phyloP scores from a whole-genome alignment of 2,797 vertebrate genomes.

The Corythornis leucogaster region DNA sequence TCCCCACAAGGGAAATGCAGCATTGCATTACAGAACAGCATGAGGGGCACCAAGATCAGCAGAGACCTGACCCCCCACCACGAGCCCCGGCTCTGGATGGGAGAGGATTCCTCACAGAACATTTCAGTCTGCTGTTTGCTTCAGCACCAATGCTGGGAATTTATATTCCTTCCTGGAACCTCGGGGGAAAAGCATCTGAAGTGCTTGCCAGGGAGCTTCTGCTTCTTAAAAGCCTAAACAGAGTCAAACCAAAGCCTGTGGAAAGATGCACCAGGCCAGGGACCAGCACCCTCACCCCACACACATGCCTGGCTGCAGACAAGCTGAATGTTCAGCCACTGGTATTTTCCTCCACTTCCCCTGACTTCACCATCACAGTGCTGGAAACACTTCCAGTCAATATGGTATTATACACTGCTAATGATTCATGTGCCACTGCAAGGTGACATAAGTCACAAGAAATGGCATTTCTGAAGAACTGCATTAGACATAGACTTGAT shows the following conservation, averaged over 20 bases:
- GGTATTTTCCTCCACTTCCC: background rate
- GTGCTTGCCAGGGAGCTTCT: background rate
- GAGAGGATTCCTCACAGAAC: background rate
- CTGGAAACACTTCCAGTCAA: background rate
- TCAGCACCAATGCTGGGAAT: accelerated
- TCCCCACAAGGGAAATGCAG: background rate
- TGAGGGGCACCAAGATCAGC: background rate
- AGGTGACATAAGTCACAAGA: background rate
- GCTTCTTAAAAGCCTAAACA: background rate
- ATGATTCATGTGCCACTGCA: background rate
- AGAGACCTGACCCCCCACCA: background rate
- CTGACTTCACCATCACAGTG: background rate
- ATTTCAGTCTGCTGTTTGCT: background rate
- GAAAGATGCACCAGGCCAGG: background rate
- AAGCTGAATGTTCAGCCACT: background rate
- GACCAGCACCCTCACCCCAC: background rate
- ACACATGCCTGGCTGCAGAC: background rate
- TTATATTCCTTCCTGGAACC: background rate
- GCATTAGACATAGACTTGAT: background rate
- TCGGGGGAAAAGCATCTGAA: background rate
- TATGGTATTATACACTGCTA: accelerated
- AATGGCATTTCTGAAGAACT: background rate
- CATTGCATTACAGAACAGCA: constrained; percentile 16
- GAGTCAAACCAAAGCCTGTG: background rate
- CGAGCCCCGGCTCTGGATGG: accelerated